Evolutionary conservation across 1,140 invertebrate genomes (phyloP), one percentile per base, ranked within the genome.

Genomic region (Semibalanus balanoides): DNA sequence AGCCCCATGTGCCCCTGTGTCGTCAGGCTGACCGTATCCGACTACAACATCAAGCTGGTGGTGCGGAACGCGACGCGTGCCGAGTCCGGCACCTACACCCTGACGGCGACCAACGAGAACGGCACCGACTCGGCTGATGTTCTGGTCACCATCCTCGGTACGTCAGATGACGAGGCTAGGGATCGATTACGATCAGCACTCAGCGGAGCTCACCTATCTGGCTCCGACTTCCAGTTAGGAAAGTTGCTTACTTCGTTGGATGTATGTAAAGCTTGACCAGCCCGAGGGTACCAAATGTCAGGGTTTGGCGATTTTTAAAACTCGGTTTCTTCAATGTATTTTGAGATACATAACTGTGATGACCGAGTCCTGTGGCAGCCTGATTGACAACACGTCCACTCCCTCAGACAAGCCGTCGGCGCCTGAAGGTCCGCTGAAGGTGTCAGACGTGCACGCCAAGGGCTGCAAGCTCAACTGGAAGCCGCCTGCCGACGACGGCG

Each of bases 101-200:
- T 99, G 75, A 92, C 89, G 30, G 94, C 97, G 64, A 93, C 95
- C 83, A 99, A 99, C 82, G 85, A 88, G 35, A 97, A 94, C 81
- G 97, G 97, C 27, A 92, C 91, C 82, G 96, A 98, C 81, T 90
- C 90, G 30, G 96, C 94, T 25, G 91, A 92, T 76, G 92, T 98
- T 0, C 93, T 92, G 79, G 96, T 99, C 11, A 93, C 90, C 43
- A 93, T 99, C 0, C 85, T 99, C 71, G 89, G 87, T 87, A 85
- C 86, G 87, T n/a, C n/a, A n/a, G n/a, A n/a, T n/a, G n/a, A n/a
- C n/a, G n/a, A n/a, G n/a, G n/a, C n/a, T n/a, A n/a, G n/a, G n/a
- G n/a, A n/a, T n/a, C n/a, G n/a, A n/a, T n/a, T n/a, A n/a, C n/a
- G n/a, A n/a, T n/a, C n/a, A n/a, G n/a, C n/a, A n/a, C n/a, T n/a